Evolutionary conservation across 2,797 vertebrate species (phyloP).

Genomic region (Malurus splendens): DNA sequence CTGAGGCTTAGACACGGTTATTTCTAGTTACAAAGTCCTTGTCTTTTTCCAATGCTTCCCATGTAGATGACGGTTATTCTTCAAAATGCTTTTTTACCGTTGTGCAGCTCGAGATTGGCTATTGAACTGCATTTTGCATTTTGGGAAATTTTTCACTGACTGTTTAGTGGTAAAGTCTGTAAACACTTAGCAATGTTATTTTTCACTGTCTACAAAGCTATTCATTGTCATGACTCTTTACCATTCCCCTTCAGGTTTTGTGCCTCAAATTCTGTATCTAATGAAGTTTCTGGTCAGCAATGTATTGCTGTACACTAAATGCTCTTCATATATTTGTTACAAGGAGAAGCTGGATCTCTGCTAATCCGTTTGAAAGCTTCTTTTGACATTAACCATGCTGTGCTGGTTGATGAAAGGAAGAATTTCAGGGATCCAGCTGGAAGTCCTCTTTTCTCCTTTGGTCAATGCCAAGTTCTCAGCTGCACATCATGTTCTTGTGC

Average conservation of each 20-base stretch:
- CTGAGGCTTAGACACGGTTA: background rate
- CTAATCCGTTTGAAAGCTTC: background rate
- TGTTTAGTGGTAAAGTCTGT: background rate
- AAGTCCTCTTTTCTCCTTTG: conserved; percentile 1
- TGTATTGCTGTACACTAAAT: background rate
- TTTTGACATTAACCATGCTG: conserved; percentile 26
- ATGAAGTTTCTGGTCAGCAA: background rate
- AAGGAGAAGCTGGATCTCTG: background rate
- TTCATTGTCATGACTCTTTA: background rate
- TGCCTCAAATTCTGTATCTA: background rate
- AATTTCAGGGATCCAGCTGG: background rate
- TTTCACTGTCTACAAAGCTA: background rate
- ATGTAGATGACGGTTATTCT: background rate
- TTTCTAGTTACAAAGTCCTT: background rate
- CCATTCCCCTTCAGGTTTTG: background rate
- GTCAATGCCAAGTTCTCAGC: background rate
- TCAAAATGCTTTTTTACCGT: background rate
- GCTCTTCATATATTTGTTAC: background rate
- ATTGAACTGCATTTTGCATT: background rate
- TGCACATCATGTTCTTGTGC: background rate
- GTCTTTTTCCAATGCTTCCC: background rate
- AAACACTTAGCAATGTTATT: background rate
- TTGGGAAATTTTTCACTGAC: background rate
- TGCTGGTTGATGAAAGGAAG: background rate
- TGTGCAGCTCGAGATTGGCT: background rate